Evolutionary conservation across 2,888 invertebrate species (phyloP), one percentile per base, ranked within the genome.

Genomic region (Erebia palarica): DNA sequence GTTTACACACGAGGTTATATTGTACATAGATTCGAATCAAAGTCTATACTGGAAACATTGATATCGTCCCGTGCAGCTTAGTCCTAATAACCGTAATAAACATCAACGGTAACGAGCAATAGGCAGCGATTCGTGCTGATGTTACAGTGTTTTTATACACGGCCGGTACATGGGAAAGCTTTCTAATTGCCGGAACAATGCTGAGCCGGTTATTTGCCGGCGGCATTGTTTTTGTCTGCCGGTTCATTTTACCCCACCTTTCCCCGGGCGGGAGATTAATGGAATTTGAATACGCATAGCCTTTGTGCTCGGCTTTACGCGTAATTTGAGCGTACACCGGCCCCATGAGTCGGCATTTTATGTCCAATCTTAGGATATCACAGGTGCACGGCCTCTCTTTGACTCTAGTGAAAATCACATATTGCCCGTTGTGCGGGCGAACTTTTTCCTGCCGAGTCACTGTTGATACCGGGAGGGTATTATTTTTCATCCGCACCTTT

Each of bases 111-210:
- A 92, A 91, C 92, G 92, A 91, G 92, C 91, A 89, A 91, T 92
- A 92, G 91, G 90, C 89, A 90, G 90, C 91, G 89, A 91, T 91
- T 91, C 92, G 90, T 91, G 92, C 92, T 91, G 91, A 91, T 92
- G 92, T 91, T 91, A 91, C 92, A 90, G 87, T 92, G 92, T 93
- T 93, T 92, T 92, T 92, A 93, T 92, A 92, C 92, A 91, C 91
- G 91, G 84, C 89, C 90, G 88, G 90, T 92, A 92, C 92, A 92
- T 91, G 92, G 92, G 91, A 93, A 93, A 93, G 92, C 93, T 93
- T 92, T 93, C 93, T 93, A 93, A 93, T 93, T 93, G 93, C 91
- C 92, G 92, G 91, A 92, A 93, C 93, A 93, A 93, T 92, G 92
- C 92, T 90, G 92, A 92, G 91, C 92, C 89, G 91, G 92, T 92